A percentile compares a stretch with the other conserved stretches of the same genome.
Evolutionary conservation across 2,797 vertebrate genomes (phyloP).

Genomic region (Stomatorhinus walkeri): DNA sequence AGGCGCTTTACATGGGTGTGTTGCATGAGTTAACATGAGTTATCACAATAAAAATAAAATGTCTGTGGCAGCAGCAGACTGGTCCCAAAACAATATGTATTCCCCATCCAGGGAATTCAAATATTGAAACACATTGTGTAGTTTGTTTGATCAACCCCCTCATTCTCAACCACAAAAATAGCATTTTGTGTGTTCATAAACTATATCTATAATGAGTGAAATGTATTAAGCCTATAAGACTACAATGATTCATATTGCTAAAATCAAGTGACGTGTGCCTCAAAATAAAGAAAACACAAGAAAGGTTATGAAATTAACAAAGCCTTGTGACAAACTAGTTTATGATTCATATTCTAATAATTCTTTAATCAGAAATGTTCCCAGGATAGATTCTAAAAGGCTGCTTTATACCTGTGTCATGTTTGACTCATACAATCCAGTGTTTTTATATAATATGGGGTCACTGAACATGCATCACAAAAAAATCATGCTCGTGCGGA

Average conservation of each 20-base stretch:
- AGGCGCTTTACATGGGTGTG: background rate
- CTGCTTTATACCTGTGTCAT: background rate
- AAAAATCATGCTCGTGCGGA: background rate
- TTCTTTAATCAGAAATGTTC: background rate
- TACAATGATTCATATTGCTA: background rate
- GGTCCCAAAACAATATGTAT: background rate
- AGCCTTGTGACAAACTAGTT: background rate
- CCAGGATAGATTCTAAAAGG: background rate
- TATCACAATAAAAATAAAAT: too few species aligned
- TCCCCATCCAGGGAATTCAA: background rate
- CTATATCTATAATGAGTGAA: background rate
- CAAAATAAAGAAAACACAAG: background rate
- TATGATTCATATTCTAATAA: background rate
- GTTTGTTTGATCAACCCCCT: background rate
- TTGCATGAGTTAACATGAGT: background rate
- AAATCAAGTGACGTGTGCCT: background rate
- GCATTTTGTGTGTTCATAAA: background rate
- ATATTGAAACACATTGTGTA: background rate
- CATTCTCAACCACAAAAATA: background rate
- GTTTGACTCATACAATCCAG: background rate
- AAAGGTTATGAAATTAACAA: background rate
- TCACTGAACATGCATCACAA: background rate
- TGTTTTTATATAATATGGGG: background rate
- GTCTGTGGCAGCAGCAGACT: background rate
- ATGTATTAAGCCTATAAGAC: background rate